Evolutionary conservation across 2,888 invertebrate genomes (phyloP).

Genomic region (Tanypteryx hageni): DNA sequence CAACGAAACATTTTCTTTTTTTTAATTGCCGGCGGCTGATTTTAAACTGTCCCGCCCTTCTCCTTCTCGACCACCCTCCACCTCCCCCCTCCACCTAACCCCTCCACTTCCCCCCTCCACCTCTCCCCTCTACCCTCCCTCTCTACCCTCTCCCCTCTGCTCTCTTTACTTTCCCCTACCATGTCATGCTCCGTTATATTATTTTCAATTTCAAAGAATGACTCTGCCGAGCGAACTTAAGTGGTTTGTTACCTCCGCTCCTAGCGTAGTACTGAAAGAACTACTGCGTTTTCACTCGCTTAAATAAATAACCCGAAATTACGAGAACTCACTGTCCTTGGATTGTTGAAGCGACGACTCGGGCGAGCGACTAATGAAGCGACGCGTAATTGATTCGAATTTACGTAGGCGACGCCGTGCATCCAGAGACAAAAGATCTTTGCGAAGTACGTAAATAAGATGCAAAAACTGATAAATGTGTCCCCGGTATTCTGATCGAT

Average conservation of each 20-base stretch:
- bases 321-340: background rate
- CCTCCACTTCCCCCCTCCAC: too few relatives aligned
- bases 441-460: too few relatives aligned
- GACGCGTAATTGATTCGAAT: too few relatives aligned
- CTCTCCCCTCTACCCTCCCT: too few relatives aligned
- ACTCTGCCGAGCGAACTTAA: background rate
- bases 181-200: background rate
- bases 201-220: background rate
- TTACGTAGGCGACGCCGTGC: too few relatives aligned
- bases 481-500: too few relatives aligned
- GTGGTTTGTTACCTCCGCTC: background rate
- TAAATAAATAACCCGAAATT: background rate
- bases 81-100: too few relatives aligned
- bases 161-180: background rate
- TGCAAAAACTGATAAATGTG: too few relatives aligned
- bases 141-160: too few relatives aligned
- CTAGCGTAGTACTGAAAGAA: background rate
- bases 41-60: too few relatives aligned
- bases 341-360: background rate
- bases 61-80: background rate
- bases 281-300: background rate
- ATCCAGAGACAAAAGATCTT: too few relatives aligned
- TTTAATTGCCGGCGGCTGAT: constrained; percentile 8
- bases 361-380: too few relatives aligned
- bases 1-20: background rate